A percentile compares a stretch with the other conserved stretches of the same genome.
These are phyloP conservation scores for Paguma larvata DNA, from an alignment of 2,797 vertebrate genomes.

Conservation along the genomic window DNA sequence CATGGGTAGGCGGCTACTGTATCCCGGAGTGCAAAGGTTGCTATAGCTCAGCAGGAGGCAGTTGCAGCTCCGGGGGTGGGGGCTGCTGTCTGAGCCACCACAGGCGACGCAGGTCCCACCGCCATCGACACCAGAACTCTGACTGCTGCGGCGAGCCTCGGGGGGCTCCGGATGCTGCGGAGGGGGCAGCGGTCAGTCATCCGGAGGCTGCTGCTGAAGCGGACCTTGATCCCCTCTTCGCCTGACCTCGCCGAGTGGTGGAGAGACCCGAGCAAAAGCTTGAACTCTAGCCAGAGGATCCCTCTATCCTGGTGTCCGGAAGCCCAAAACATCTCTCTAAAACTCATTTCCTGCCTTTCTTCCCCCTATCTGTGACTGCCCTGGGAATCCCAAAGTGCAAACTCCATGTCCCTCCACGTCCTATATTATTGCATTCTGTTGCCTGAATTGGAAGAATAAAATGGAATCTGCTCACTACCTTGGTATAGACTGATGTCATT, in stretches of 20 bases:
- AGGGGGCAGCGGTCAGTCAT: background rate
- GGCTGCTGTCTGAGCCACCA: no score
- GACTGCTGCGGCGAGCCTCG: no score
- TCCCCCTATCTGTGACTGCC: no score
- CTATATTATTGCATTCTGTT: background rate
- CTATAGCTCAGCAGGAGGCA: no score
- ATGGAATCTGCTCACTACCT: background rate
- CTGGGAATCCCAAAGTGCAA: background rate
- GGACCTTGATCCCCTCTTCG: background rate
- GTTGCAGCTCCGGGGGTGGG: no score
- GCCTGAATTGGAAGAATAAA: slow-evolving; percentile 45
- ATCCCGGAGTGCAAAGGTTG: no score
- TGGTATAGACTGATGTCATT: background rate
- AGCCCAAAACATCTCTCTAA: background rate
- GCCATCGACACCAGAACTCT: background rate
- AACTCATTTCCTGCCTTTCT: background rate
- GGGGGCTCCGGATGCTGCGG: background rate
- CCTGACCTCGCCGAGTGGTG: background rate
- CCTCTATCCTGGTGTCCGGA: background rate
- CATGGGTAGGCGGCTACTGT: no score
- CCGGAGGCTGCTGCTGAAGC: slow-evolving; percentile 46
- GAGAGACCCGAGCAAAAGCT: background rate
- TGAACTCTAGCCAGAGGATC: background rate
- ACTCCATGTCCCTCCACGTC: accelerated
- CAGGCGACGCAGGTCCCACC: background rate